Evolutionary conservation across 2,797 vertebrate species (phyloP).

Genomic region (Cynodonichthys magdalenae): DNA sequence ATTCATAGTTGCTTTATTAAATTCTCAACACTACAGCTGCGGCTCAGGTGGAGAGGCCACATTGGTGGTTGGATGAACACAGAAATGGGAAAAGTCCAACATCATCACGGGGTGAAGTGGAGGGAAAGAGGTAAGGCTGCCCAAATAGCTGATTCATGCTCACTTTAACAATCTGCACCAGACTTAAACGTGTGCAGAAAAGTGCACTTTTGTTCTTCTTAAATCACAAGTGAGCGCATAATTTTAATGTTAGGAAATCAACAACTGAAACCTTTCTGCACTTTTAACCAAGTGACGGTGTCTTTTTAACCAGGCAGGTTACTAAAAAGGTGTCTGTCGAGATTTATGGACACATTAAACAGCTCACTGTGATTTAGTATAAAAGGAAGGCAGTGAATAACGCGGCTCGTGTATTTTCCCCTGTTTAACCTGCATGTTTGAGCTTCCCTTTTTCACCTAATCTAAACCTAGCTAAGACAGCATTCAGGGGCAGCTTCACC

Average conservation of each 20-base stretch:
- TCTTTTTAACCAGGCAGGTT: not conserved
- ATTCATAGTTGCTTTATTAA: constrained; percentile 52
- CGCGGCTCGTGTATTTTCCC: constrained; percentile 19
- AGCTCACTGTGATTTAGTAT: not conserved
- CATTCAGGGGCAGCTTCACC: constrained; percentile 51
- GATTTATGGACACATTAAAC: not conserved
- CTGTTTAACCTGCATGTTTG: constrained; percentile 5
- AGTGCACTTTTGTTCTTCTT: not conserved
- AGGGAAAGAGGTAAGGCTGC: constrained; percentile 30
- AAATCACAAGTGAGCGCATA: not conserved
- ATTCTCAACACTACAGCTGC: constrained; percentile 34
- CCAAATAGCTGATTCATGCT: constrained; percentile 25
- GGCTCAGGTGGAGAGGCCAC: constrained; percentile 31
- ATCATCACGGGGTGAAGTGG: constrained; percentile 14
- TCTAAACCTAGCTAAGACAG: constrained; percentile 36
- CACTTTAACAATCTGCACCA: constrained; percentile 23
- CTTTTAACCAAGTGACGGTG: not conserved
- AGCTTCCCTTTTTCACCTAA: constrained; percentile 26
- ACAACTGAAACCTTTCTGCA: not conserved
- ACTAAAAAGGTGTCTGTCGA: not conserved
- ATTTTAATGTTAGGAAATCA: not conserved
- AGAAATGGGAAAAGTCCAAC: constrained; percentile 47
- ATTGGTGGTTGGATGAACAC: constrained; percentile 20
- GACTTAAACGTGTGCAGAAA: constrained; percentile 14
- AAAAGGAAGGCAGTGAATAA: constrained; percentile 21